These are phyloP conservation scores for Caenorhabditis brenneri DNA, from an alignment of 1,140 invertebrate genomes.

Conservation along the genomic window DNA sequence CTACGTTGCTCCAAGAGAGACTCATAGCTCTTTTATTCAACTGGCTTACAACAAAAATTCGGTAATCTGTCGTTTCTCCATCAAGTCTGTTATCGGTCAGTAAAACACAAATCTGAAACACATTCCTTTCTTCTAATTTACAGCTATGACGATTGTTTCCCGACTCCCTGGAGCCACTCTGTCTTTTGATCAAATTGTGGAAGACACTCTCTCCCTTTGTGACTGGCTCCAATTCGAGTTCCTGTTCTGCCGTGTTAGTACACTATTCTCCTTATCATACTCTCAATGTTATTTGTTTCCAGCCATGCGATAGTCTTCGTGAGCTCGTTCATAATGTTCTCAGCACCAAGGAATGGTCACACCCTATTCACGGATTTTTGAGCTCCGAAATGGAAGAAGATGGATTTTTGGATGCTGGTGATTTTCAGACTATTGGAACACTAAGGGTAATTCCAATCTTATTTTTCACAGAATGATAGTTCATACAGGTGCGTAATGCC, in stretches of 20 bases:
- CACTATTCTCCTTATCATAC: not conserved
- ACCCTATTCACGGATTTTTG: not conserved
- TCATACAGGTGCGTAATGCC: not conserved
- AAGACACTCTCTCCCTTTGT: constrained; percentile 49
- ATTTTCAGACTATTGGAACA: not conserved
- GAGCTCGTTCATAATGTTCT: constrained; percentile 41
- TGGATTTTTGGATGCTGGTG: not conserved
- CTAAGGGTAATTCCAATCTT: not conserved
- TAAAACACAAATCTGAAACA: not conserved
- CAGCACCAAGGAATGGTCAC: constrained; percentile 20
- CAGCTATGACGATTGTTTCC: constrained; percentile 43
- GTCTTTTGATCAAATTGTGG: constrained; percentile 25
- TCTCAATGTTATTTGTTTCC: not conserved
- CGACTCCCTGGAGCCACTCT: not conserved
- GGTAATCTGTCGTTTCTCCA: constrained; percentile 19
- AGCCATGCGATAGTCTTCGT: constrained; percentile 46
- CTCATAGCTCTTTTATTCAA: constrained; percentile 28
- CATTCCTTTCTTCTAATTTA: not conserved
- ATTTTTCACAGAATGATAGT: not conserved
- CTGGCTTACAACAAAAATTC: constrained; percentile 46
- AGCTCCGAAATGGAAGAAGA: constrained; percentile 9
- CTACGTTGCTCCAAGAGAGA: not conserved
- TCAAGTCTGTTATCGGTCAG: constrained; percentile 45
- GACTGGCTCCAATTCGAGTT: constrained; percentile 56
- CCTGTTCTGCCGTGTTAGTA: constrained; percentile 55